Evolutionary conservation across 1,140 invertebrate species (phyloP).

Genomic region (Mya arenaria): DNA sequence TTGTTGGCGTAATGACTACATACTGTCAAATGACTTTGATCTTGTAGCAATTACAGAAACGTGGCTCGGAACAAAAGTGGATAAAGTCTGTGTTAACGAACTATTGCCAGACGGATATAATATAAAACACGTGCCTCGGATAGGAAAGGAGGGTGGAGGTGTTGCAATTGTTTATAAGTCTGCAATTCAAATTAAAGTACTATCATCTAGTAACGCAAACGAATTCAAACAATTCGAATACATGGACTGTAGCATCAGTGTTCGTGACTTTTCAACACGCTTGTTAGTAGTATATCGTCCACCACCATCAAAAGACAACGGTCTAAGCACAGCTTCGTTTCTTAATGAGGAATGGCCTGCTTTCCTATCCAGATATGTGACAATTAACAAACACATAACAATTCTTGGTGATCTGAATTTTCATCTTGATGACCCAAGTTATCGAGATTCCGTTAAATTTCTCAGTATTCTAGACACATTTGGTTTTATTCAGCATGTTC

Average conservation of each 20-base stretch:
- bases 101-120: conserved; percentile 13
- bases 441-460: conserved; percentile 10
- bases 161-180: conserved; percentile 1
- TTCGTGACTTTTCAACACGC: conserved; percentile 13
- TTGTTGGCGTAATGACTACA: no score
- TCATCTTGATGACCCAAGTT: neutral
- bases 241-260: conserved; percentile 24
- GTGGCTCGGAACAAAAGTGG: neutral
- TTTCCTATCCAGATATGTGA: conserved; percentile 9
- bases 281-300: conserved; percentile 4
- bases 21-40: conserved; percentile 1
- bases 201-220: neutral
- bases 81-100: conserved; percentile 7
- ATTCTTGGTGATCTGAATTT: conserved; percentile 28
- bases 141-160: neutral
- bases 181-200: conserved; percentile 5
- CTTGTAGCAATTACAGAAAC: neutral
- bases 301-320: conserved; percentile 4
- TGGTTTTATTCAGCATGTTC: conserved; percentile 35
- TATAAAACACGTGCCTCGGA: conserved; percentile 30
- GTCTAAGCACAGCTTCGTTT: neutral
- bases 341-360: conserved; percentile 5
- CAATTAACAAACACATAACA: conserved; percentile 27
- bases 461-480: neutral
- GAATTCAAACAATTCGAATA: conserved; percentile 5